Conservation (phyloP, 2,113 vertebrate species). For the Gnathochromis pfefferi region DNA sequence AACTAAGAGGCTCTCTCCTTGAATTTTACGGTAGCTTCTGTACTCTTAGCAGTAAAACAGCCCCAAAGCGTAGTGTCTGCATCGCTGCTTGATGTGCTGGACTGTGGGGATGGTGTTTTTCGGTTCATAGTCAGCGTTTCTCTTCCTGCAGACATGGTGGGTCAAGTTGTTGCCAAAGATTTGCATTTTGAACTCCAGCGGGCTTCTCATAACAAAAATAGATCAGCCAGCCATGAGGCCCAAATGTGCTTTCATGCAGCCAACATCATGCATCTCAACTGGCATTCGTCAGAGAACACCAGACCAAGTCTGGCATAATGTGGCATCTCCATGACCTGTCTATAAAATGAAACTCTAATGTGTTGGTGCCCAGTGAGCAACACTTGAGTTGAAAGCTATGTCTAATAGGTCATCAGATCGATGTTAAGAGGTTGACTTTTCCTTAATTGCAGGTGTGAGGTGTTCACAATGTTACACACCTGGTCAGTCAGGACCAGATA, state of each 20-base stretch:
- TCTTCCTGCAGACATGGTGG: neutral
- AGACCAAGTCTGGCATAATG: neutral
- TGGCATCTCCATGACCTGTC: neutral
- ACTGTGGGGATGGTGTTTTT: neutral
- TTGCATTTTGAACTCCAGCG: neutral
- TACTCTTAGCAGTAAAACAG: neutral
- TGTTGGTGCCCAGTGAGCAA: neutral
- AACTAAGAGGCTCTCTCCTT: neutral
- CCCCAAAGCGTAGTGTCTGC: neutral
- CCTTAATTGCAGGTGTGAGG: neutral
- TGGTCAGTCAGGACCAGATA: neutral
- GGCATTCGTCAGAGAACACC: neutral
- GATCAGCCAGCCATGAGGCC: neutral
- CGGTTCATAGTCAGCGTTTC: neutral
- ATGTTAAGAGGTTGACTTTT: neutral
- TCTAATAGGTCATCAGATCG: neutral
- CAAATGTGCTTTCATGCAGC: neutral
- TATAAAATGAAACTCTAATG: neutral
- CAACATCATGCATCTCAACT: neutral
- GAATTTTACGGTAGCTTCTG: neutral
- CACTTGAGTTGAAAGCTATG: neutral
- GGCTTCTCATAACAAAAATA: neutral
- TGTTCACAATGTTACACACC: neutral
- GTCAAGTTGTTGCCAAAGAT: neutral
- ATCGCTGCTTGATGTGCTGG: neutral